Conservation (phyloP, 30 jellyfish, hydroid and myxozoan species). For the Pelagia noctiluca region DNA sequence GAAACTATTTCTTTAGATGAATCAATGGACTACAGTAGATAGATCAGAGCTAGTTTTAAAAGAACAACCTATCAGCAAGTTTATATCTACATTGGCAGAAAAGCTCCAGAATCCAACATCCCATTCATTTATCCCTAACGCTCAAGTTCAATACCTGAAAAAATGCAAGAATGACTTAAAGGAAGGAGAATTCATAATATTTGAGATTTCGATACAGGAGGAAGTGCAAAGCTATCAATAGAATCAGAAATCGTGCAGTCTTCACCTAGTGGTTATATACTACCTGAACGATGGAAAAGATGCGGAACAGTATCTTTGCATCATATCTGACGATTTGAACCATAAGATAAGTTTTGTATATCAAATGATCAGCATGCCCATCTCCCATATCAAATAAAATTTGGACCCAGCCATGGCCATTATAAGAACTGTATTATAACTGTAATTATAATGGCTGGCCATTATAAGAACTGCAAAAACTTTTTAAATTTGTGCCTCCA, state of each 20-base stretch:
- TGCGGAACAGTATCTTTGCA: not conserved
- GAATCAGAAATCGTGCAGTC: slow-evolving; percentile 16
- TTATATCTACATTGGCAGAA: slow-evolving; percentile 1
- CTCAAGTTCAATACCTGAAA: slow-evolving; percentile 43
- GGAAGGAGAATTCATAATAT: not conserved
- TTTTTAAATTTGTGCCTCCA: slow-evolving; percentile 55
- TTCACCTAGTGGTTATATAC: slow-evolving; percentile 18
- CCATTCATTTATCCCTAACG: slow-evolving; percentile 40
- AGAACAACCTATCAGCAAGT: slow-evolving; percentile 6
- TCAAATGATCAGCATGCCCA: not conserved
- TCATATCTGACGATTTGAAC: slow-evolving; percentile 26
- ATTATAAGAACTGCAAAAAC: slow-evolving; percentile 29
- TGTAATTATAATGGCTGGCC: no score
- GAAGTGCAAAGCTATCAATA: slow-evolving; percentile 43
- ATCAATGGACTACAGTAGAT: slow-evolving; percentile 52
- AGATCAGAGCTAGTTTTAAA: slow-evolving; percentile 26
- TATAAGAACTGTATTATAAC: no score
- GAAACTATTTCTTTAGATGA: slow-evolving; percentile 19
- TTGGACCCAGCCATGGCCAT: not conserved
- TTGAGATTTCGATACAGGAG: slow-evolving; percentile 15
- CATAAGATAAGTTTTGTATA: slow-evolving; percentile 37
- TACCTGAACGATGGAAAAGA: not conserved
- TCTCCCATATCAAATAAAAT: no score
- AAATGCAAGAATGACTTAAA: slow-evolving; percentile 15
- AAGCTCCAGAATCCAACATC: slow-evolving; percentile 25